These are phyloP conservation scores for Novumbra hubbsi DNA, from an alignment of 2,797 vertebrate genomes.

Conservation along the genomic window DNA sequence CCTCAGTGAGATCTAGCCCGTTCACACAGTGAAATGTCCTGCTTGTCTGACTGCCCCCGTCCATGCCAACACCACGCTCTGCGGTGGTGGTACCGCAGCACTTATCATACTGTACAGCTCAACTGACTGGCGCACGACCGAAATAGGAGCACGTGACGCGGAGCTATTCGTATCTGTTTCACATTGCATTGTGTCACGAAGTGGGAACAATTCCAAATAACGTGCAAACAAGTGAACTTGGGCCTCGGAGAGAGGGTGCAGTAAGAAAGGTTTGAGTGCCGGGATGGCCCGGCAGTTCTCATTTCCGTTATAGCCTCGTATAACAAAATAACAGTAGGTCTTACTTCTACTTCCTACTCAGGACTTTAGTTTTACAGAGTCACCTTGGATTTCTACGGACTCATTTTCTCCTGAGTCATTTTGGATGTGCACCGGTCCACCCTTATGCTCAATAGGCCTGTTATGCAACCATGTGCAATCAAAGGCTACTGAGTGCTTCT, in stretches of 20 bases:
- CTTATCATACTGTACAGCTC: background rate
- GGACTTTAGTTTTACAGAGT: background rate
- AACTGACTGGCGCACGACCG: background rate
- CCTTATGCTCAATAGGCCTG: slow-evolving; percentile 24
- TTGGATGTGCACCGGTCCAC: slow-evolving; percentile 11
- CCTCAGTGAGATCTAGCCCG: background rate
- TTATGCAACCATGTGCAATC: slow-evolving; percentile 58
- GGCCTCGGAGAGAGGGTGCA: background rate
- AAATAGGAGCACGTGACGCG: slow-evolving; percentile 1
- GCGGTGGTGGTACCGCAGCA: background rate
- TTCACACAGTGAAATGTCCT: background rate
- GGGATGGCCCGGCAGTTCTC: background rate
- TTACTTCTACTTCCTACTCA: background rate
- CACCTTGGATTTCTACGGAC: no score
- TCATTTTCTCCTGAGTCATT: no score
- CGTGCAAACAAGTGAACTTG: background rate
- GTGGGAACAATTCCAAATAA: slow-evolving; percentile 21
- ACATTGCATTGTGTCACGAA: background rate
- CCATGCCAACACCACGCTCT: background rate
- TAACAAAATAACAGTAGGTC: background rate
- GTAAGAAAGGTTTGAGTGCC: background rate
- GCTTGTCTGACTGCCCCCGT: background rate
- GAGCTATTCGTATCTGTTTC: background rate
- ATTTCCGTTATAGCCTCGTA: background rate
- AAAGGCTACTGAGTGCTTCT: slow-evolving; percentile 67